Evolutionary conservation across 2,888 invertebrate species (phyloP), one percentile per base, ranked within the genome.

Genomic region (Exocentrus adspersus): DNA sequence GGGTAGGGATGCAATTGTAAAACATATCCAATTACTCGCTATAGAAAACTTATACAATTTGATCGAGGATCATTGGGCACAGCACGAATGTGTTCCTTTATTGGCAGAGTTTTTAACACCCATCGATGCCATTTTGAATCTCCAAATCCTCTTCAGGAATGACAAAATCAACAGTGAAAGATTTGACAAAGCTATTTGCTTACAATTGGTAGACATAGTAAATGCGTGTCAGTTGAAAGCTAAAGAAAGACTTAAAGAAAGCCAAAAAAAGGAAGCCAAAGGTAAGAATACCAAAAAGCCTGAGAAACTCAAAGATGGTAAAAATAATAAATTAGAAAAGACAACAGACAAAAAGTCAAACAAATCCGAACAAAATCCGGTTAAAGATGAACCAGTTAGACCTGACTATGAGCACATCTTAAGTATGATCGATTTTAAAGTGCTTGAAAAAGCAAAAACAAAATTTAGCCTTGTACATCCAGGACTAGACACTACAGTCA

Each of bases 91-190:
- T 32, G 56, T 74, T 2, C 67, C 70, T n/a, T 64, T 60, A 32
- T 68, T 80, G 51, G 74, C 75, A 3, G 69, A 73, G 54, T 78
- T 77, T 62, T 53, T 80, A 4, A 75, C 72, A 0, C 60, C 75
- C 0, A 56, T 72, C 7, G 66, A 69, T 17, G 71, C 69, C 5
- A 1, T 77, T 3, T 32, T 64, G 9, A 69, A 72, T 42, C 48
- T 78, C 1, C 74, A 77, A 65, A 19, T 73, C 2, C 67, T 80
- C 1, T 72, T 79, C 20, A 59, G 76, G 9, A 59, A 64, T 19
- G 68, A 62, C 4, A 61, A 28, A 32, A 64, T 76, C 1, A 57
- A 61, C 9, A 24, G 52, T 4, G 70, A 69, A 3, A 65, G 71
- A 53, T 69, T 70, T 10, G 51, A 69, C 48, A 58, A 45, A 7